phyloP scores from a whole-genome alignment of 2,797 vertebrate genomes.

The Lateolabrax maculatus region DNA sequence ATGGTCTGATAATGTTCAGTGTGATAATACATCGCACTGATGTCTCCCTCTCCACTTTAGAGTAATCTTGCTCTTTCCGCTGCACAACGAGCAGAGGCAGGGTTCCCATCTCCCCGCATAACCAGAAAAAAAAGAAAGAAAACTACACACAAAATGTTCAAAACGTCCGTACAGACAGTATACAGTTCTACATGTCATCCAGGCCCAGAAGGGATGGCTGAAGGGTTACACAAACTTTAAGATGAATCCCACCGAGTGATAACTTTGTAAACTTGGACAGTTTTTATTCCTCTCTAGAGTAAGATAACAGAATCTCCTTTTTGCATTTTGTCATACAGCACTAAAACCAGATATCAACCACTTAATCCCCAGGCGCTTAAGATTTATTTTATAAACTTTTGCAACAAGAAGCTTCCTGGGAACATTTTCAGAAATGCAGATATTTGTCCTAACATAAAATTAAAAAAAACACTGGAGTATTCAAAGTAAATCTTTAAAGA shows the following conservation, averaged over 20 bases:
- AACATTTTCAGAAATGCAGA: not conserved
- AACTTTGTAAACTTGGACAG: not conserved
- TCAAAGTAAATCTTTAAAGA: not conserved
- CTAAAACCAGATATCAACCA: not conserved
- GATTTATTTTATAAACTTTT: not conserved
- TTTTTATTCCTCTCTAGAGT: constrained; percentile 16
- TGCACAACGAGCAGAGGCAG: constrained; percentile 1
- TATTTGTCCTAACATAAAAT: not conserved
- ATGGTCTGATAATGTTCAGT: constrained; percentile 61
- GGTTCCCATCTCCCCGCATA: not conserved
- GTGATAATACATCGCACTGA: constrained; percentile 56
- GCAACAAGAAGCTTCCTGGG: not conserved
- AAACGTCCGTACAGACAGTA: constrained; percentile 3
- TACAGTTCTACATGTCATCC: constrained; percentile 1
- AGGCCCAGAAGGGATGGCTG: not conserved
- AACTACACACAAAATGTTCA: not conserved
- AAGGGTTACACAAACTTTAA: not conserved
- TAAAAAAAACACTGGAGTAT: not conserved
- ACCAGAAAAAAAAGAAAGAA: constrained; percentile 28
- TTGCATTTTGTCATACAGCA: not conserved
- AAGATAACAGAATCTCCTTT: not conserved
- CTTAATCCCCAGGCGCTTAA: not conserved
- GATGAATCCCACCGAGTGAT: constrained; percentile 6
- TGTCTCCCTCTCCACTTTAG: constrained; percentile 48
- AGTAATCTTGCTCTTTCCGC: constrained; percentile 41